Percentiles rank a stretch among this genome's conserved stretches.
These are phyloP conservation scores for Chauna torquata DNA, from an alignment of 2,113 vertebrate species.

Conservation along the genomic window DNA sequence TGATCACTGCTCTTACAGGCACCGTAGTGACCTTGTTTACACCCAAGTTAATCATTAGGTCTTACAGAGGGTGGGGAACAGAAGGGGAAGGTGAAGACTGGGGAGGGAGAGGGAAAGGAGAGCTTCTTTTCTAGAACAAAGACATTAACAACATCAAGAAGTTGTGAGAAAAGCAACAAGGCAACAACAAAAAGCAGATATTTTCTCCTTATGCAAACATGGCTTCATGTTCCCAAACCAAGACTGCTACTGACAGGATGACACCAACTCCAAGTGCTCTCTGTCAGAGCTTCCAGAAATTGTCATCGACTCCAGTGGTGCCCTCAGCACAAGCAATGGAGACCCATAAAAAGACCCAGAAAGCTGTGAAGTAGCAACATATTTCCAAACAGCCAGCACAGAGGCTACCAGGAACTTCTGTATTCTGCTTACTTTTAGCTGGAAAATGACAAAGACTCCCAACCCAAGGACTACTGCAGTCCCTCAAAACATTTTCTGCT, in stretches of 20 bases:
- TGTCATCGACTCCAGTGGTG: neutral
- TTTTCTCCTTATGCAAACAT: neutral
- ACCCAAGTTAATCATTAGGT: slow-evolving; percentile 16
- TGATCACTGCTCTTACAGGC: neutral
- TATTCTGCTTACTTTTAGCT: neutral
- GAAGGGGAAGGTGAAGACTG: neutral
- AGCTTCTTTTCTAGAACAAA: neutral
- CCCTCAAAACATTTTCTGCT: neutral
- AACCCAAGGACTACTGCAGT: neutral
- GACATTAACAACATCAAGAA: neutral
- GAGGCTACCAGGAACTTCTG: neutral
- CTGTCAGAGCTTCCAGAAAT: neutral
- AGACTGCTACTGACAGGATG: accelerated
- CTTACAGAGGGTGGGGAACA: neutral
- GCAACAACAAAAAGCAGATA: neutral
- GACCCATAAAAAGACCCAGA: accelerated
- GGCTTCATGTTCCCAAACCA: accelerated
- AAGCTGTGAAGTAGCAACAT: neutral
- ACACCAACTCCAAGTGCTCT: neutral
- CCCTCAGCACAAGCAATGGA: neutral
- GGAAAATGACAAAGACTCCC: neutral
- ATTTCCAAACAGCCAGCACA: neutral
- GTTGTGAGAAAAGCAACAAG: neutral
- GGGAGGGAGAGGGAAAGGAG: accelerated
- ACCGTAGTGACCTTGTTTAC: neutral